These are phyloP conservation scores for Sceliomorpha sp. DNA, from an alignment of 2,888 invertebrate species.

Conservation along the genomic window DNA sequence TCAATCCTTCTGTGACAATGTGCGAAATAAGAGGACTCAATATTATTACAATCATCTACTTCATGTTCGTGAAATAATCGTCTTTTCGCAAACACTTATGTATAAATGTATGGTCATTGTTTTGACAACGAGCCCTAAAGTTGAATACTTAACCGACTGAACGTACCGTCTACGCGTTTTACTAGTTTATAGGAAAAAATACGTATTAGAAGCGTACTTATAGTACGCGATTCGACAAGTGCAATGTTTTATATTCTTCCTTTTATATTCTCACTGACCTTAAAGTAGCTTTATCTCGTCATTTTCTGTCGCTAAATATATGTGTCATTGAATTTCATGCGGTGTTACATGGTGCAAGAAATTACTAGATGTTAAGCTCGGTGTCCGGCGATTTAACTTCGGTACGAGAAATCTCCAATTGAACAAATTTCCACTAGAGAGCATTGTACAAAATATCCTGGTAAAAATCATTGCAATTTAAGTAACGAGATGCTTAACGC, in stretches of 20 bases:
- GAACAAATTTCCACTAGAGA: too few species aligned
- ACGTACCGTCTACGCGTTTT: background rate
- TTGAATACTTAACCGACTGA: slow-evolving; percentile 19
- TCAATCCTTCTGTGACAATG: slow-evolving; percentile 22
- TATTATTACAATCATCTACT: too few species aligned
- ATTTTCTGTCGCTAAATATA: too few species aligned
- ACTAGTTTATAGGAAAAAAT: background rate
- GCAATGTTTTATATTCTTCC: background rate
- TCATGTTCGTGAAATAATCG: background rate
- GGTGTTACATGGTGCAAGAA: background rate
- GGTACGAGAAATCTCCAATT: too few species aligned
- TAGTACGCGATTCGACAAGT: background rate
- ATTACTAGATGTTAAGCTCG: background rate
- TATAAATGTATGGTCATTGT: background rate
- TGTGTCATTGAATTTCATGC: background rate
- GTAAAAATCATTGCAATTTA: too few species aligned
- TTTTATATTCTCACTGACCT: background rate
- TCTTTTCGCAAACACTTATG: background rate
- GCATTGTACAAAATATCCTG: too few species aligned
- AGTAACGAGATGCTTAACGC: too few species aligned
- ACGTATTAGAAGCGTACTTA: background rate
- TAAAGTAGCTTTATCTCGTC: background rate
- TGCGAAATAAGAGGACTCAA: background rate
- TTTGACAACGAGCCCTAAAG: background rate
- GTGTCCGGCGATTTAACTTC: too few species aligned